Evolutionary conservation across 1,140 invertebrate genomes (phyloP).

Genomic region (Phymorhynchus buccinoides): DNA sequence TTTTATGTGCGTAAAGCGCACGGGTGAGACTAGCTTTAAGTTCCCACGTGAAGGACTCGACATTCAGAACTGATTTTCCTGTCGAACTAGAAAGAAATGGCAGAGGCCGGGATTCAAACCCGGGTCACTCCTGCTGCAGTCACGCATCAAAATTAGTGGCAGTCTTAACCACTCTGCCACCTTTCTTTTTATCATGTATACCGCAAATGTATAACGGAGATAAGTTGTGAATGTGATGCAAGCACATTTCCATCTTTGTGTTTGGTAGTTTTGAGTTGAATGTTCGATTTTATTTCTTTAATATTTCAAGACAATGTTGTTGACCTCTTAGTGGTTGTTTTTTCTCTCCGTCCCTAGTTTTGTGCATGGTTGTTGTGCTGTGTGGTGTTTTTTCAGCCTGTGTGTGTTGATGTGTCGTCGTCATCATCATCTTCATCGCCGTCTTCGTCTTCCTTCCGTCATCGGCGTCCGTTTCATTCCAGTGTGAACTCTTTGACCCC

Average conservation of each 20-base stretch:
- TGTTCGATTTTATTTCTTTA: neutral
- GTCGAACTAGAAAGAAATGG: too few relatives aligned
- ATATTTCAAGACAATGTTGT: too few relatives aligned
- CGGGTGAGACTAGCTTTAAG: too few relatives aligned
- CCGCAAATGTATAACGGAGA: neutral
- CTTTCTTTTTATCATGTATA: neutral
- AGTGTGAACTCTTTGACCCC: neutral
- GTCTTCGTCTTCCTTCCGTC: neutral
- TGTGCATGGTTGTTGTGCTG: neutral
- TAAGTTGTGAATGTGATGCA: neutral
- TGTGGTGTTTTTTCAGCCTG: constrained; percentile 2
- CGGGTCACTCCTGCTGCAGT: too few relatives aligned
- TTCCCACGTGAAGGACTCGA: too few relatives aligned
- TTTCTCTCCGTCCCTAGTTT: neutral
- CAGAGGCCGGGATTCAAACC: too few relatives aligned
- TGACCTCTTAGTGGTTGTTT: neutral
- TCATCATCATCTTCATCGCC: neutral
- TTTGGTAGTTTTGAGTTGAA: neutral
- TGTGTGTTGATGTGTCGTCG: neutral
- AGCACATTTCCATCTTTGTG: neutral
- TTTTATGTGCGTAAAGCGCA: too few relatives aligned
- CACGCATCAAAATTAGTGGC: too few relatives aligned
- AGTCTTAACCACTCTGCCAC: too few relatives aligned
- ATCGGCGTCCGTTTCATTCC: neutral
- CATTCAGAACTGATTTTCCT: too few relatives aligned